phyloP scores from a whole-genome alignment of 2,797 vertebrate species.

The Micropoecilia bifurca region DNA sequence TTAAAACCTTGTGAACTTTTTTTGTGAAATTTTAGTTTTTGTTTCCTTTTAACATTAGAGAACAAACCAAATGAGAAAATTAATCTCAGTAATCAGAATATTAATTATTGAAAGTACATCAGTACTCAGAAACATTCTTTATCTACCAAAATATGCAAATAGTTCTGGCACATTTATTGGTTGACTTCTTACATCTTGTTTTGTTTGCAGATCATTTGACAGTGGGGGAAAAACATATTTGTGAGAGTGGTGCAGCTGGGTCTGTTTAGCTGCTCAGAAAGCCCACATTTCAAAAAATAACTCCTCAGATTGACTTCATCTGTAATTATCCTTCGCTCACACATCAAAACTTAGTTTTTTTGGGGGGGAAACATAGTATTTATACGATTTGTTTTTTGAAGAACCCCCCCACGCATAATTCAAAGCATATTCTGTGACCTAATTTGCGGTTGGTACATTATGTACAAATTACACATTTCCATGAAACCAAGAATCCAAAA shows the following conservation, averaged over 20 bases:
- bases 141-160: background rate
- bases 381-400: conserved; percentile 1
- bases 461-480: background rate
- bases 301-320: conserved; percentile 35
- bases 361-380: conserved; percentile 8
- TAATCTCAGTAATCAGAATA: background rate
- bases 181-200: background rate
- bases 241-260: conserved; percentile 36
- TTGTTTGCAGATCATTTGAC: background rate
- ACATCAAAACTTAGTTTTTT: conserved; percentile 39
- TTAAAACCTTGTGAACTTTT: background rate
- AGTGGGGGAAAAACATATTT: conserved; percentile 26
- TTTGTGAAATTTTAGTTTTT: background rate
- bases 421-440: background rate
- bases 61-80: background rate
- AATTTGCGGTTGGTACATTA: background rate
- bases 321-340: conserved; percentile 61
- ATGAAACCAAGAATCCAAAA: background rate
- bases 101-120: background rate
- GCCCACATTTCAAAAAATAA: conserved; percentile 59
- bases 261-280: conserved; percentile 38
- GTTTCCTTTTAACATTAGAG: background rate
- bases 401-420: background rate
- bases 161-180: background rate
- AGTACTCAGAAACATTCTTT: background rate